Conservation (phyloP, 2,888 invertebrate species). For the Pterobdella sp. region DNA sequence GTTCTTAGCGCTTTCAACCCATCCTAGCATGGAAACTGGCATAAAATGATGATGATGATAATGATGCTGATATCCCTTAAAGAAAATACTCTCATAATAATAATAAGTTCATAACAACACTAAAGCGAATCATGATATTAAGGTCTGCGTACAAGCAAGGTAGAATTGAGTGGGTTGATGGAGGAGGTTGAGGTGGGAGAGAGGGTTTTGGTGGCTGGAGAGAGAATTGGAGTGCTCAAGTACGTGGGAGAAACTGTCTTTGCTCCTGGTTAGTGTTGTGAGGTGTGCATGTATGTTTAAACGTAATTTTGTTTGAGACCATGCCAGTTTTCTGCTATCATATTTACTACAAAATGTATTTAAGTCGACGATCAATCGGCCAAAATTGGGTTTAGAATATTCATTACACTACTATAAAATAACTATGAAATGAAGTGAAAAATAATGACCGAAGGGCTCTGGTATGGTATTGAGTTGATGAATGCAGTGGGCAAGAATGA, state of each 20-base stretch:
- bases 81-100: no score
- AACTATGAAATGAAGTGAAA: neutral
- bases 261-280: constrained; percentile 48
- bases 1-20: no score
- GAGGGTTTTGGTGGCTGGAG: constrained; percentile 51
- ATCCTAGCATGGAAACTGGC: no score
- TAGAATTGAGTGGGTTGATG: constrained; percentile 6
- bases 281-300: neutral
- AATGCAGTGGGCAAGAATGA: constrained; percentile 50
- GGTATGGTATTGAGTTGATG: constrained; percentile 53
- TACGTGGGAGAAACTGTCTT: constrained; percentile 53
- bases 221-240: constrained; percentile 50
- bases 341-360: neutral
- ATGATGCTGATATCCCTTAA: no score
- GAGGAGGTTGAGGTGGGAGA: constrained; percentile 47
- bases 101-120: no score
- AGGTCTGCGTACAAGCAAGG: constrained; percentile 25
- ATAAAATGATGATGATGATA: no score
- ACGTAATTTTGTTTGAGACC: neutral
- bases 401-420: neutral
- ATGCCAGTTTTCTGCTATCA: neutral
- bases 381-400: neutral
- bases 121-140: no score
- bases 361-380: neutral
- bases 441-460: constrained; percentile 43